A percentile compares a stretch with the other conserved stretches of the same genome.
Conservation (phyloP, 2,888 invertebrate genomes). For the Tenthredo amoena region DNA sequence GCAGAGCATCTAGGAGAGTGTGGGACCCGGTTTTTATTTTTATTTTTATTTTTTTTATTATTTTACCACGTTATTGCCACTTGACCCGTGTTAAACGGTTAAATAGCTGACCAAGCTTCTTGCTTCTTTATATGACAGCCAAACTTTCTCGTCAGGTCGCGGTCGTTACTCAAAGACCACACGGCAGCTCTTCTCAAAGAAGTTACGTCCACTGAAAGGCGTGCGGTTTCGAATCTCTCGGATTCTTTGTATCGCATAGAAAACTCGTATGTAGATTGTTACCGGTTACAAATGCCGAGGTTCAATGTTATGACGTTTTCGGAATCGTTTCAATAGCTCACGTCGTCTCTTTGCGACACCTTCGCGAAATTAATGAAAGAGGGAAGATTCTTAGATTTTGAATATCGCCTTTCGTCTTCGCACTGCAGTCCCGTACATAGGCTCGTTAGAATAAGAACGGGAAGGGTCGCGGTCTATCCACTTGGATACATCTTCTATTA, state of each 20-base stretch:
- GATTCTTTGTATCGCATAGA: background rate
- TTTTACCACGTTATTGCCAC: constrained; percentile 69
- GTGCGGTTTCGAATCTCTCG: background rate
- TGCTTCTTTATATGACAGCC: constrained; percentile 53
- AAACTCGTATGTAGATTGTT: background rate
- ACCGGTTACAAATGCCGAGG: background rate
- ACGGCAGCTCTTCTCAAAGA: background rate
- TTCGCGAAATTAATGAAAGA: background rate
- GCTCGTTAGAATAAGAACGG: constrained; percentile 18
- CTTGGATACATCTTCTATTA: constrained; percentile 42
- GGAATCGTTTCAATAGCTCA: background rate
- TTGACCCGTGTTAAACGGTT: constrained; percentile 73
- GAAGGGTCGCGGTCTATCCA: background rate
- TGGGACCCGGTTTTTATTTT: constrained; percentile 18
- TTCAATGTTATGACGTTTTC: constrained; percentile 36
- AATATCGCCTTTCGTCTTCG: background rate
- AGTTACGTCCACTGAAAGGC: background rate
- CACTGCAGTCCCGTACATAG: background rate
- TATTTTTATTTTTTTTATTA: constrained; percentile 42
- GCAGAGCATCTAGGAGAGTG: background rate
- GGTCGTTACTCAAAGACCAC: background rate
- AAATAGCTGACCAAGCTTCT: constrained; percentile 64
- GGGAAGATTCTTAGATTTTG: background rate
- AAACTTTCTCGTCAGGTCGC: constrained; percentile 42
- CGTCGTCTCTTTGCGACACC: background rate